phyloP scores from a whole-genome alignment of 2,888 invertebrate species.

The Eristalinus aeneus region DNA sequence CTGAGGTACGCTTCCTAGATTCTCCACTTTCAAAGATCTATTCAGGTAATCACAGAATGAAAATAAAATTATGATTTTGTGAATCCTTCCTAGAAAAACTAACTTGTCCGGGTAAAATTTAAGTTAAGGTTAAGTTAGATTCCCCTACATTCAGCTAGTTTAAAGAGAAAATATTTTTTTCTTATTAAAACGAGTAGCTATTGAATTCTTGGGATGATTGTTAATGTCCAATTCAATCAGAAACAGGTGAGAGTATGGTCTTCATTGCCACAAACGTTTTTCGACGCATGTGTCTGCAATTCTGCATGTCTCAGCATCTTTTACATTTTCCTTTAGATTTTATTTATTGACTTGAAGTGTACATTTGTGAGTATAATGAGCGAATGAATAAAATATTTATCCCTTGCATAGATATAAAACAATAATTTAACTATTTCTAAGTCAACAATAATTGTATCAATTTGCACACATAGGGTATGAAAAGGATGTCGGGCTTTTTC shows the following conservation, averaged over 20 bases:
- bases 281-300: neutral
- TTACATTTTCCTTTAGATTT: too few species aligned
- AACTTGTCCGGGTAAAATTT: too few species aligned
- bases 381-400: neutral
- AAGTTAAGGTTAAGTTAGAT: too few species aligned
- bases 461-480: constrained; percentile 74
- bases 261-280: neutral
- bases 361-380: too few species aligned
- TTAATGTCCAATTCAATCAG: neutral
- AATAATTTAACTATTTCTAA: neutral
- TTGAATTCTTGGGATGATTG: neutral
- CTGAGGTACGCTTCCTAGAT: too few species aligned
- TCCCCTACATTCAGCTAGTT: too few species aligned
- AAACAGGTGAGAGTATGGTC: neutral
- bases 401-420: neutral
- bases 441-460: constrained; percentile 26
- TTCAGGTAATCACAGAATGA: too few species aligned
- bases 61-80: too few species aligned
- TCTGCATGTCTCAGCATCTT: neutral
- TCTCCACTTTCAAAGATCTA: too few species aligned
- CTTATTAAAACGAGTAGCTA: too few species aligned
- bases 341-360: too few species aligned
- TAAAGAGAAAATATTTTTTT: neutral
- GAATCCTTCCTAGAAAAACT: too few species aligned
- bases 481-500: constrained; percentile 77